Conservation (phyloP, 2,888 invertebrate species). For the Dilophus febrilis region DNA sequence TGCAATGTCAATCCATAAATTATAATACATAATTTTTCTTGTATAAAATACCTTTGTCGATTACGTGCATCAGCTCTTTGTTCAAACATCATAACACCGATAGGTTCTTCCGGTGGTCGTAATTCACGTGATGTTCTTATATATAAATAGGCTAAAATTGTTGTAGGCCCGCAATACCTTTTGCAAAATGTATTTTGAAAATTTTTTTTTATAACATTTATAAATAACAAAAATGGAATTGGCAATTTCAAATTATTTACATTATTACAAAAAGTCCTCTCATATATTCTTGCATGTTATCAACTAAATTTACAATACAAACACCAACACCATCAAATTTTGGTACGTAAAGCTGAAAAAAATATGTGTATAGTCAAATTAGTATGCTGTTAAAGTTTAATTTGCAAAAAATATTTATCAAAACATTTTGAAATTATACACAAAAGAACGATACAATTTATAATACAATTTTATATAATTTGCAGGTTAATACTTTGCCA, state of each 20-base stretch:
- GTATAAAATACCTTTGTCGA: constrained; percentile 26
- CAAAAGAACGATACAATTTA: no score
- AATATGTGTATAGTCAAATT: not conserved
- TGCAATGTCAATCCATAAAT: no score
- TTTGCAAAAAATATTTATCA: no score
- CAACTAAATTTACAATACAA: constrained; percentile 44
- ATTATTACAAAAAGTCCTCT: constrained; percentile 43
- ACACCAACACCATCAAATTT: constrained; percentile 38
- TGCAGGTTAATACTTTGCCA: no score
- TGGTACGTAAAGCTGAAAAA: not conserved
- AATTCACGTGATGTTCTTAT: constrained; percentile 46
- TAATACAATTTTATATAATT: no score
- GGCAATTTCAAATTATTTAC: constrained; percentile 37
- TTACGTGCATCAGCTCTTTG: constrained; percentile 28
- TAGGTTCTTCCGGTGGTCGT: constrained; percentile 34
- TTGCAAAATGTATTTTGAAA: not conserved
- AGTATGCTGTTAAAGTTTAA: no score
- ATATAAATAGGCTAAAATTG: constrained; percentile 44
- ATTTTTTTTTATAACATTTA: not conserved
- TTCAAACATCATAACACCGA: constrained; percentile 39
- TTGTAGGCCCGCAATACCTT: constrained; percentile 28
- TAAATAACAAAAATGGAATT: constrained; percentile 1
- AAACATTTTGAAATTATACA: no score
- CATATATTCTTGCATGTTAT: constrained; percentile 49
- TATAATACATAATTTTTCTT: not conserved